These are phyloP conservation scores for Ganaspis sp. DNA, from an alignment of 1,140 invertebrate species.

Conservation along the genomic window DNA sequence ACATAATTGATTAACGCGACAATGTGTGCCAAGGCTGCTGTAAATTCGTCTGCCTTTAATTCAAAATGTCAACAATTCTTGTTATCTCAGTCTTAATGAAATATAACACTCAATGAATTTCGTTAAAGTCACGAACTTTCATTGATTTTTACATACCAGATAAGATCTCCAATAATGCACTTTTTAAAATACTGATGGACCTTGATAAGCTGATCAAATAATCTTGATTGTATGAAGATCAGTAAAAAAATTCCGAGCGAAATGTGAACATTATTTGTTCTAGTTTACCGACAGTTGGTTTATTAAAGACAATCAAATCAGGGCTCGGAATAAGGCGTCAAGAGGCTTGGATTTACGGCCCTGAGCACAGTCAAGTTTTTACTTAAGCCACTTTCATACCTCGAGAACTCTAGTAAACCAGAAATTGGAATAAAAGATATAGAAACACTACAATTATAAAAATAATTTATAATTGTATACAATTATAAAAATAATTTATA, in stretches of 20 bases:
- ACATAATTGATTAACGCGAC: conserved; percentile 41
- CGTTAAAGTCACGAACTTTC: not conserved
- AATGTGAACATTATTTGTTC: no score
- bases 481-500: no score
- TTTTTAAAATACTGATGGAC: not conserved
- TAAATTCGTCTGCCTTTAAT: not conserved
- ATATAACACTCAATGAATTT: not conserved
- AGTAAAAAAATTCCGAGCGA: not conserved
- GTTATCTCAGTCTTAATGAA: not conserved
- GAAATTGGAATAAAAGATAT: no score
- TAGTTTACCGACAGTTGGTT: no score
- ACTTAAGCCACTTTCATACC: no score
- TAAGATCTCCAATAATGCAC: not conserved
- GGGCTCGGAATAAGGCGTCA: no score
- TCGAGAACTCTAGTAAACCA: no score
- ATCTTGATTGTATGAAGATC: not conserved
- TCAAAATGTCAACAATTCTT: not conserved
- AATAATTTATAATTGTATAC: no score
- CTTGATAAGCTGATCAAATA: not conserved
- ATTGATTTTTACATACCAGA: not conserved
- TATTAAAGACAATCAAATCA: no score
- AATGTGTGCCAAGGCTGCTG: conserved; percentile 38
- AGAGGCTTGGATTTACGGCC: no score
- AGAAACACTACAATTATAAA: no score
- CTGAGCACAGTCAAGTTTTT: no score